Base-by-base conservation (phyloP, 2,888 invertebrate genomes). In the Siphlonurus alternatus region DNA sequence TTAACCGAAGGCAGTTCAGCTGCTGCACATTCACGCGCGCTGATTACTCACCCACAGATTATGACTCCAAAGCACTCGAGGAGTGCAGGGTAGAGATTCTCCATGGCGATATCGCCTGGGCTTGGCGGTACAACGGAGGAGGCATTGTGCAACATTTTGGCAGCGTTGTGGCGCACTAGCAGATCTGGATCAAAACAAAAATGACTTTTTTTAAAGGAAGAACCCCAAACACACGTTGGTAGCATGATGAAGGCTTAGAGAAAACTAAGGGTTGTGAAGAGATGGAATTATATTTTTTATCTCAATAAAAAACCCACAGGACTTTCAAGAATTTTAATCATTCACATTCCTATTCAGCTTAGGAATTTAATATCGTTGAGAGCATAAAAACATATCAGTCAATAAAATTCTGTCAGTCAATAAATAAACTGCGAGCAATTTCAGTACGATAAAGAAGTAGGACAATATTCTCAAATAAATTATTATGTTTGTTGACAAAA, bases 61-160 rank as follows among this genome's bases (percentile, higher is more conserved):
- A 93, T 93, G 63, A 93, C 87, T 59, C 87, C 89, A 76, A 96
- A 96, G 74, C 94, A 94, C 79, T 95, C 89, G 67, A 91, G 83
- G 66, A 96, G 76, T 10, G 95, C 95, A 66, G 94, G 91, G 77
- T 93, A 93, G 38, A 96, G 81, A 72, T 93, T 89, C 71, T 92
- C 88, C 71, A 87, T 83, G 15, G 79, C 76, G 18, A 66, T 63
- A 20, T 68, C 69, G 53, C 53, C 59, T 2, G 65, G 38, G 19
- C 23, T 59, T 10, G 62, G 61, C 19, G 7, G 7, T 7, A n/a
- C 22, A 5, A n/a, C 56, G 20, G n/a, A n/a, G 15, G 56, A 56
- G n/a, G n/a, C 10, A 22, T 56, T 56, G n/a, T n/a, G 56, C n/a
- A n/a, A 56, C 56, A 56, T 56, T 22, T 22, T 56, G n/a, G 56